Conservation (phyloP, 2,888 invertebrate species). For the Acronicta alni region DNA sequence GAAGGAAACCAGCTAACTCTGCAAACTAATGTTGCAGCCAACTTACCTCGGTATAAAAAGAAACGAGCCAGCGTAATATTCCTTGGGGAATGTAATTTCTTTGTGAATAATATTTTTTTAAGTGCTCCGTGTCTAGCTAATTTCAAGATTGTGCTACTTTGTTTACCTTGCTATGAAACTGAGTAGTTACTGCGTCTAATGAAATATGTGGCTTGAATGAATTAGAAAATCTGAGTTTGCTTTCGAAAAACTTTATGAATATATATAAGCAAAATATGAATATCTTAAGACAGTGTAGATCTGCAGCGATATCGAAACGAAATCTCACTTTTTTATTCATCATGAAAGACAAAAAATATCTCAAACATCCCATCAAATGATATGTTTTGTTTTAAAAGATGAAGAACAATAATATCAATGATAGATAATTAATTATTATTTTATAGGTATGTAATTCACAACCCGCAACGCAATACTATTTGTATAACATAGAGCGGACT, state of each 20-base stretch:
- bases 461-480: too few species aligned
- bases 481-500: too few species aligned
- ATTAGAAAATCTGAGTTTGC: neutral
- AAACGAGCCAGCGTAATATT: slow-evolving; percentile 70
- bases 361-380: too few species aligned
- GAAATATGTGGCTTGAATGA: slow-evolving; percentile 10
- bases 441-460: too few species aligned
- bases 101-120: slow-evolving; percentile 66
- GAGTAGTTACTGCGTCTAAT: slow-evolving; percentile 20
- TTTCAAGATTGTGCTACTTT: slow-evolving; percentile 50
- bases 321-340: too few species aligned
- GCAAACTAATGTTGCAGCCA: slow-evolving; percentile 78
- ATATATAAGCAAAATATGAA: neutral
- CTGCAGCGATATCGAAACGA: too few species aligned
- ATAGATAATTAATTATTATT: too few species aligned
- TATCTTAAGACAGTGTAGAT: too few species aligned
- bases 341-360: too few species aligned
- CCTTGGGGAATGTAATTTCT: slow-evolving; percentile 70
- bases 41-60: slow-evolving; percentile 73
- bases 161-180: slow-evolving; percentile 40
- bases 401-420: too few species aligned
- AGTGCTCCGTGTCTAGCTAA: slow-evolving; percentile 55
- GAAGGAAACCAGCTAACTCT: slow-evolving; percentile 73
- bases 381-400: too few species aligned
- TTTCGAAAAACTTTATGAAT: neutral